A percentile compares a stretch with the other conserved stretches of the same genome.
Conservation (phyloP, 2,113 vertebrate species). For the Neotragus pygmaeus region DNA sequence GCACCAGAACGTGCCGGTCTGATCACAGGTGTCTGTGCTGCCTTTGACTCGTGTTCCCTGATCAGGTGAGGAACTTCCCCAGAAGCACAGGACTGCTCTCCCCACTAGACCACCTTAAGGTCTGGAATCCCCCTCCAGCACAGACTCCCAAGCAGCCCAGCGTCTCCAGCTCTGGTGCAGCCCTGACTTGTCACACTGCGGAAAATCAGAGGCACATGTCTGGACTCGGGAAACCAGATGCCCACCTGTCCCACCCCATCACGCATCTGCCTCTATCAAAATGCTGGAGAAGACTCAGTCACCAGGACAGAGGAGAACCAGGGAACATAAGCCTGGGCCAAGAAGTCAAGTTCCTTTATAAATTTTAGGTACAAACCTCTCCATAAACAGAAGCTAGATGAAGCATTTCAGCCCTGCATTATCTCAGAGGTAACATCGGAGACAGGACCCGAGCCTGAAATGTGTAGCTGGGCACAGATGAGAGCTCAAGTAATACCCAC, state of each 20-base stretch:
- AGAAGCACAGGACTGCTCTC: neutral
- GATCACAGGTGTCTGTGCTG: neutral
- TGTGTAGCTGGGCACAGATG: neutral
- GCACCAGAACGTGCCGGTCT: neutral
- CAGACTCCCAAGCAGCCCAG: neutral
- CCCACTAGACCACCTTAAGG: too few species aligned
- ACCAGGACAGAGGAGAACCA: neutral
- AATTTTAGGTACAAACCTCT: neutral
- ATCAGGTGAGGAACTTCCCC: neutral
- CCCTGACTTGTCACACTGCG: fast-evolving
- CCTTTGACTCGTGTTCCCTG: neutral
- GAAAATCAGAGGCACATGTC: fast-evolving
- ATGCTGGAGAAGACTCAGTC: neutral
- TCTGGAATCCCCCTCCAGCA: neutral
- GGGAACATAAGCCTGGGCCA: neutral
- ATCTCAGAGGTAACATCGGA: neutral
- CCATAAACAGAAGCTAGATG: neutral
- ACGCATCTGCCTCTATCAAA: neutral
- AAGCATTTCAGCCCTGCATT: neutral
- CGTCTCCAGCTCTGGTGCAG: too few species aligned
- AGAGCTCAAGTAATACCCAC: neutral
- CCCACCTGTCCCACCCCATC: neutral
- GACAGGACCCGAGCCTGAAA: neutral
- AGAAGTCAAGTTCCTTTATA: neutral
- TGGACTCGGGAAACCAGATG: neutral